Evolutionary conservation across 2,888 invertebrate species (phyloP), one percentile per base, ranked within the genome.

Genomic region (Tuta absoluta): DNA sequence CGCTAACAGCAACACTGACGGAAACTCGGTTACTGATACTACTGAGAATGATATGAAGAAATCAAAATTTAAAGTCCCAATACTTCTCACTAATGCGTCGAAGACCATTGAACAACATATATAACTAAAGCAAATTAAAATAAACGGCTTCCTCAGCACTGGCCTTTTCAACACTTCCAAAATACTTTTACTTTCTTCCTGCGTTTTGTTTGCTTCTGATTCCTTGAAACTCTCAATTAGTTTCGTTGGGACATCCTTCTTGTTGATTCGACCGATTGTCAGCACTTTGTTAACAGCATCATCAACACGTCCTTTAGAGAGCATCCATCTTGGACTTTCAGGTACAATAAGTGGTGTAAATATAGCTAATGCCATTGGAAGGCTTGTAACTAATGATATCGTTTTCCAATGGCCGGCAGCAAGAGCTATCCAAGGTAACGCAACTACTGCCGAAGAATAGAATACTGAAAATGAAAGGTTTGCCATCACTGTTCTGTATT

Each of bases 261-360:
- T 84, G 66, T 86, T 86, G 0, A 81, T 73, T 67, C 81, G 76
- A 28, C 80, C 80, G 11, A 86, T 85, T 0, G 71, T 73, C 11
- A 80, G 64, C 19, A 86, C 66, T 71, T 81, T 85, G 2, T 77
- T 66, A 10, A 86, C 70, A 2, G 85, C 82, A 45, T 84, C 82
- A 63, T 86, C 82, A 0, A 81, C 70, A 21, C 81, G 79, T 23
- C 84, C 84, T 75, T 76, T 82, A 33, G 85, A 80, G 28, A 85
- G 71, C 33, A 85, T 68, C 85, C 85, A 86, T 69, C 81, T 78
- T 45, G 85, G 83, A 67, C 86, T 86, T 74, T 86, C 86, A 21
- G 83, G 84, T 66, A 86, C 63, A 53, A 81, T 70, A 21, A 84
- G 75, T 49, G 82, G 83, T 53, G 83, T 65, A 17, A 85, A 71